Percentiles rank a stretch among this genome's conserved stretches.
phyloP scores from a whole-genome alignment of 1,140 invertebrate genomes.

The Listronotus bonariensis region DNA sequence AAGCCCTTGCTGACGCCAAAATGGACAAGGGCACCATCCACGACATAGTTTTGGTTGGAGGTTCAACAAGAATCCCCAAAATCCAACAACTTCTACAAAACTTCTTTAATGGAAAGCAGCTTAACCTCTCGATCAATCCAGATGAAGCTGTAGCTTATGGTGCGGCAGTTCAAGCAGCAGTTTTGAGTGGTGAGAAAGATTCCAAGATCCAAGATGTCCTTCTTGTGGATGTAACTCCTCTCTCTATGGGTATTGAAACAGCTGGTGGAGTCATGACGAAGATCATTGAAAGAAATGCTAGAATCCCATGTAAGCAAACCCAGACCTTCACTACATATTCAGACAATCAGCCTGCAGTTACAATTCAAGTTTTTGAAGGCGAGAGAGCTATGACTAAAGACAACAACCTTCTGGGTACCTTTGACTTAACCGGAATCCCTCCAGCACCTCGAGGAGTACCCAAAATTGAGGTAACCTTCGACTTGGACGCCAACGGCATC shows the following conservation, averaged over 20 bases:
- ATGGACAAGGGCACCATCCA: no score
- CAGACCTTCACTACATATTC: conserved; percentile 57
- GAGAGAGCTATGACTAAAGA: conserved; percentile 70
- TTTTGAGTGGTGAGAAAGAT: conserved; percentile 63
- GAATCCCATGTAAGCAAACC: conserved; percentile 61
- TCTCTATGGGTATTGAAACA: conserved; percentile 56
- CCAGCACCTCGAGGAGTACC: conserved; percentile 60
- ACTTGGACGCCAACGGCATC: no score
- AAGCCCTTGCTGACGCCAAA: no score
- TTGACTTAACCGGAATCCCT: conserved; percentile 69
- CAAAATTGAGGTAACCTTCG: conserved; percentile 43
- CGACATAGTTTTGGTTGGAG: conserved; percentile 35
- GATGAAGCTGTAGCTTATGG: conserved; percentile 81
- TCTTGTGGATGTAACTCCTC: conserved; percentile 32
- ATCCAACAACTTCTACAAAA: conserved; percentile 63
- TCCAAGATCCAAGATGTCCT: no score
- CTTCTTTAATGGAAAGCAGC: conserved; percentile 69
- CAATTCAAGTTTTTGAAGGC: conserved; percentile 65
- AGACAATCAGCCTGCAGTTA: conserved; percentile 62
- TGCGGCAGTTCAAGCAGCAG: conserved; percentile 73
- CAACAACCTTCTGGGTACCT: conserved; percentile 73
- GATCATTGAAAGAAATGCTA: conserved; percentile 60
- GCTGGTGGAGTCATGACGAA: conserved; percentile 55
- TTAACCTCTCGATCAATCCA: conserved; percentile 73
- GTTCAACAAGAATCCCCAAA: conserved; percentile 67